Base-by-base conservation (phyloP, 2,888 invertebrate species). In the Acanthosepion lycidas region DNA sequence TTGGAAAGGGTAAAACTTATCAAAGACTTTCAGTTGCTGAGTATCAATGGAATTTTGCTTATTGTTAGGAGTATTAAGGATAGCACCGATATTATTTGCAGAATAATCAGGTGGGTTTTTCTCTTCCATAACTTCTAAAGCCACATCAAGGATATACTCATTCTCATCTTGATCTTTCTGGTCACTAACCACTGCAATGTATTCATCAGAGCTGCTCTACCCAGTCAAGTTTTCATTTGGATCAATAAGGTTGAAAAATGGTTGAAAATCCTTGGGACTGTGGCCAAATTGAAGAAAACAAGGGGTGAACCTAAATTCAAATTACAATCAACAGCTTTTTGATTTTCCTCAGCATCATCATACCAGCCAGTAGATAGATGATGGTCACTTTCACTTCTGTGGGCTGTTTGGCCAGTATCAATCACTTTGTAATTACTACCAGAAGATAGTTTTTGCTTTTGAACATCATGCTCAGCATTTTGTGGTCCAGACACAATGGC, bases 1-100 rank as follows among this genome's bases (percentile, higher is more conserved):
- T 97, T 97, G n/a, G 97, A 97, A 94, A 97, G 97, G 64, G 98
- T 96, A 49, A 98, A 96, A 49, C 97, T n/a, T 94, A 20, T 96
- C 96, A 49, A 97, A 95, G 12, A 96, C 95, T 94, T 96, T 95
- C 3, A 96, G 95, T 94, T 96, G 95, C 49, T 95, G 94, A 20
- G 95, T 95, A 59, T 95, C 95, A 91, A 97, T 95, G 53, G 95
- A 95, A 64, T 95, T 95, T 6, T 96, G 95, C 12, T 95, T 95
- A 94, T 42, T 42, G 42, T 95, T 96, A n/a, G 96, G 95, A 55
- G 95, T 95, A 94, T 95, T 78, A 28, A 96, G 95, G 28, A 96
- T 96, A 78, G 95, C 96, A 18, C 95, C 95, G 23, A 96, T 96
- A 59, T 96, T 96, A 33, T 95, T 96, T 53, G 95, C 93, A 59